These are phyloP conservation scores for Ochropleura leucogaster DNA, from an alignment of 2,888 invertebrate species.

Conservation along the genomic window DNA sequence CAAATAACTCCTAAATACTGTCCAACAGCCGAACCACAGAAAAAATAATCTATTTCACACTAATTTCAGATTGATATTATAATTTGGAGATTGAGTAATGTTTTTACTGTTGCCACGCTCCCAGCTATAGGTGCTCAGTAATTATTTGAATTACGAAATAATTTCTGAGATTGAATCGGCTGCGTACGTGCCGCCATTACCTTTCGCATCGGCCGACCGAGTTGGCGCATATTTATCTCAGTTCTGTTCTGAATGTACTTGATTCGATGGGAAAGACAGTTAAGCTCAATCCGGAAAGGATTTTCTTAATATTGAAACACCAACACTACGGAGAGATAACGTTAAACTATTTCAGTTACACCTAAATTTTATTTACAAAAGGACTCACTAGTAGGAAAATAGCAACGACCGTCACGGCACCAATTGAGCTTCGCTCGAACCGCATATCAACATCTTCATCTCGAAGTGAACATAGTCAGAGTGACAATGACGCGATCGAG, in stretches of 20 bases:
- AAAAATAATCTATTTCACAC: slow-evolving; percentile 75
- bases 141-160: slow-evolving; percentile 82
- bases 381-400: slow-evolving; percentile 89
- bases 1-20: slow-evolving; percentile 48
- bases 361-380: slow-evolving; percentile 86
- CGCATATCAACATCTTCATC: slow-evolving; percentile 51
- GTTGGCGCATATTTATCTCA: slow-evolving; percentile 72
- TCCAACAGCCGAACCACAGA: slow-evolving; percentile 53
- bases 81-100: slow-evolving; percentile 76
- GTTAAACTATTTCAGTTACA: slow-evolving; percentile 80
- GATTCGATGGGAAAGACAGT: slow-evolving; percentile 52
- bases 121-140: slow-evolving; percentile 74
- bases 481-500: slow-evolving; percentile 73
- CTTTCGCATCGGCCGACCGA: slow-evolving; percentile 73
- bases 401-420: slow-evolving; percentile 89
- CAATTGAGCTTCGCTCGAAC: slow-evolving; percentile 82
- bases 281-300: slow-evolving; percentile 32
- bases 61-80: slow-evolving; percentile 73
- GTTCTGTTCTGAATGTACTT: slow-evolving; percentile 62
- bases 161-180: slow-evolving; percentile 80
- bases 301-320: slow-evolving; percentile 69
- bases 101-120: slow-evolving; percentile 77
- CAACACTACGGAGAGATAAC: slow-evolving; percentile 81
- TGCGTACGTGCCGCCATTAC: slow-evolving; percentile 78
- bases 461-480: slow-evolving; percentile 63